Evolutionary conservation across 2,113 vertebrate genomes (phyloP), one percentile per base, ranked within the genome.

Genomic region (Ptyas mucosa): DNA sequence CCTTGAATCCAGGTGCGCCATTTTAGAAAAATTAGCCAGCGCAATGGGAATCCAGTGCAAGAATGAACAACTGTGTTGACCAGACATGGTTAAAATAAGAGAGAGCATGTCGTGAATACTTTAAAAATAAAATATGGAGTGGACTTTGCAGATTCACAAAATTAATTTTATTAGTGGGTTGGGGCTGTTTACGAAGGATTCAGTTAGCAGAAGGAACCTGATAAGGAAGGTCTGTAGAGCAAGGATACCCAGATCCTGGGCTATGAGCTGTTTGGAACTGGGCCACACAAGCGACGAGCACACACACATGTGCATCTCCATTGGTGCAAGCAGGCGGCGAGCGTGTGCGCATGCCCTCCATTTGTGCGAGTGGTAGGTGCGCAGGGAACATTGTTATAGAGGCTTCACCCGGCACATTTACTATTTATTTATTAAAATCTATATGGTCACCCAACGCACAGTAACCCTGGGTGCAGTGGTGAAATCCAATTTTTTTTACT

Each of bases 1-100:
- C 92, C 29, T 93, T 93, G 89, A 49, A 93, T 34, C 92, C 92
- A 93, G 92, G 92, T 93, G 90, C 20, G 3, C 34, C 39, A 39
- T 81, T 81, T 81, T 34, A 39, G 15, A 39, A 75, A 34, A 39
- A 20, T 39, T 81, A 81, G 2, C 69, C 6, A 39, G n/a, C 18
- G n/a, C 15, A 75, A 34, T 39, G n/a, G n/a, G 15, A n/a, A 39
- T 39, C n/a, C 69, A 75, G 15, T 3, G 15, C n/a, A 75, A 15
- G n/a, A n/a, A 18, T 75, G n/a, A 15, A 18, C 15, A 75, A 39
- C n/a, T 34, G 14, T 69, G 10, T 64, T 14, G 29, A 64, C 29
- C 29, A n/a, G 61, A n/a, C 11, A 64, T 0, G 0, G 4, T 39
- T 81, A 20, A 34, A 39, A 81, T 81, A 81, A 81, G 69, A 39